A percentile compares a stretch with the other conserved stretches of the same genome.
Conservation (phyloP, 2,113 vertebrate species). For the Mormyrus lacerda region DNA sequence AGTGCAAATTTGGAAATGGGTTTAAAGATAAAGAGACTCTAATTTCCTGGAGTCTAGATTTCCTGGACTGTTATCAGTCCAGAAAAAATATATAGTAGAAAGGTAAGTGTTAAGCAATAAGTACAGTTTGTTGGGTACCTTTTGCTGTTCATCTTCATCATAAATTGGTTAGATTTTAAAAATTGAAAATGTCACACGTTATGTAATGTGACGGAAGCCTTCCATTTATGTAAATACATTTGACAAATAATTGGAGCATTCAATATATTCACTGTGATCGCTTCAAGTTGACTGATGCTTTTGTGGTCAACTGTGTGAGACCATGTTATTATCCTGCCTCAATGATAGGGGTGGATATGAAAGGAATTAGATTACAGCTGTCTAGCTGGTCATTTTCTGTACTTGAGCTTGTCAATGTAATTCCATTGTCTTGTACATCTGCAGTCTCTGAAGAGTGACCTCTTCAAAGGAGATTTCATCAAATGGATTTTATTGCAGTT, state of each 20-base stretch:
- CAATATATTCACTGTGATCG: background rate
- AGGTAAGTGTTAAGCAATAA: background rate
- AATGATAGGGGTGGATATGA: background rate
- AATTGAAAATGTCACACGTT: background rate
- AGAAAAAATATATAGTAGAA: background rate
- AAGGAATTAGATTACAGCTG: slow-evolving; percentile 7
- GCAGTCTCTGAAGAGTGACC: background rate
- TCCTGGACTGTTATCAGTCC: background rate
- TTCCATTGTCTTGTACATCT: background rate
- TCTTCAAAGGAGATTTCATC: background rate
- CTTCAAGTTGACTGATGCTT: background rate
- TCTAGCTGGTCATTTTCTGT: background rate
- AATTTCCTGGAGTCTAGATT: background rate
- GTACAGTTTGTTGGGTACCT: background rate
- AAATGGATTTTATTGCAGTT: background rate
- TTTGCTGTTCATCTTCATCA: background rate
- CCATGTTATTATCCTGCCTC: background rate
- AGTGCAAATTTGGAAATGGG: background rate
- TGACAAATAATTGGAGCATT: background rate
- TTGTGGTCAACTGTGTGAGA: background rate
- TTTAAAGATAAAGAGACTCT: background rate
- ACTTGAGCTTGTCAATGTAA: background rate
- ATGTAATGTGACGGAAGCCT: background rate
- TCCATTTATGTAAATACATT: background rate
- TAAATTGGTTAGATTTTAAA: background rate